Evolutionary conservation across 2,113 vertebrate species (phyloP).

Genomic region (Saccopteryx bilineata): DNA sequence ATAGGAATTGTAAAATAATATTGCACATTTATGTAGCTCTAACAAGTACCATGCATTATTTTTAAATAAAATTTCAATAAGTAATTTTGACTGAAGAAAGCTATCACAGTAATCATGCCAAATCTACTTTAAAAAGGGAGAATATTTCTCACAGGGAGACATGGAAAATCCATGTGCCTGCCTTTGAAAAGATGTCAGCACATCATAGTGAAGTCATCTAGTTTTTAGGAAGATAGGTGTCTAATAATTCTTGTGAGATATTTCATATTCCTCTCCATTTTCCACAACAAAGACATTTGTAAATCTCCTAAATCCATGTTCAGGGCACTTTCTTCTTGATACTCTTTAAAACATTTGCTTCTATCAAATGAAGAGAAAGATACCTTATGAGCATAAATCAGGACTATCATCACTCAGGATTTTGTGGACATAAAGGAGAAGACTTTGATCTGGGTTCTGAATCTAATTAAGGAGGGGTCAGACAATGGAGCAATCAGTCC

Average conservation of each 20-base stretch:
- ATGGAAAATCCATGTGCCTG: neutral
- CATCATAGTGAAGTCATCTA: neutral
- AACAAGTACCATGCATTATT: slow-evolving; percentile 68
- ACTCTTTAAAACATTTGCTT: neutral
- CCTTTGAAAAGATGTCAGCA: neutral
- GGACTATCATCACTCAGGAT: neutral
- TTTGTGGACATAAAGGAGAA: neutral
- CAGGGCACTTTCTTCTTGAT: neutral
- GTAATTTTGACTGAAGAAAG: slow-evolving; percentile 50
- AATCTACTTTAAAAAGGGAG: neutral
- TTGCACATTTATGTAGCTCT: slow-evolving; percentile 62
- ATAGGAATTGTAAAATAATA: slow-evolving; percentile 78
- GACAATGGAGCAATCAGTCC: neutral
- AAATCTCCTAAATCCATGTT: neutral
- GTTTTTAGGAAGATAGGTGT: neutral
- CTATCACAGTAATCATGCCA: slow-evolving; percentile 10
- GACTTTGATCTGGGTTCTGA: neutral
- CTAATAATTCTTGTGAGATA: neutral
- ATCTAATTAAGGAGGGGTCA: neutral
- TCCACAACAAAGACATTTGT: neutral
- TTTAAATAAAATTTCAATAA: slow-evolving; percentile 70
- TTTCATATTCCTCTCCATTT: neutral
- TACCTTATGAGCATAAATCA: neutral
- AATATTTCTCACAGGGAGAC: neutral
- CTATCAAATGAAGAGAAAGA: neutral